Percentiles rank a stretch among this genome's conserved stretches.
These are phyloP conservation scores for Microchirus variegatus DNA, from an alignment of 2,797 vertebrate genomes.

Conservation along the genomic window DNA sequence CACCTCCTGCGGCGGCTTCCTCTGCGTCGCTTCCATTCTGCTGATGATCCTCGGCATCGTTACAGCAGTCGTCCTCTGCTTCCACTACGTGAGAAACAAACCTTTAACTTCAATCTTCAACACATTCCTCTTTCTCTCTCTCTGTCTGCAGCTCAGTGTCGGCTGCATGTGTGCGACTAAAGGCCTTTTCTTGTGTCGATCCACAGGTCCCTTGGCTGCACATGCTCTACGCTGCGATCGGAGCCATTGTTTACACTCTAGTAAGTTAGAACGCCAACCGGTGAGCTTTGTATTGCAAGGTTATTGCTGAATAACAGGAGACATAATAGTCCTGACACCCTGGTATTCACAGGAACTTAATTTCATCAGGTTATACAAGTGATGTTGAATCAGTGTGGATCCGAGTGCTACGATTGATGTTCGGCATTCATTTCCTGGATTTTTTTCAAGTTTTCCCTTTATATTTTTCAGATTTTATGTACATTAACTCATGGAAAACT, in stretches of 20 bases:
- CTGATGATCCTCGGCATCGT: conserved; percentile 90
- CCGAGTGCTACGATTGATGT: no score
- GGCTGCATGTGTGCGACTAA: conserved; percentile 32
- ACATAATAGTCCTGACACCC: not conserved
- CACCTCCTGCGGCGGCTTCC: conserved; percentile 91
- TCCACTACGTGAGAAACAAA: conserved; percentile 87
- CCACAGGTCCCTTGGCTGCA: conserved; percentile 91
- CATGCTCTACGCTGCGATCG: conserved; percentile 92
- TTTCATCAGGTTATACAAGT: no score
- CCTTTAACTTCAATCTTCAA: conserved; percentile 26
- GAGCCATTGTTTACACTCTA: conserved; percentile 91
- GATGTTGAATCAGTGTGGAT: no score
- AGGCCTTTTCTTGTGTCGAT: conserved; percentile 50
- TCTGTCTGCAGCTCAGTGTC: conserved; percentile 12
- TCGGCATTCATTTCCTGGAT: no score
- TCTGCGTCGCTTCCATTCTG: conserved; percentile 88
- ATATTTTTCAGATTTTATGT: no score
- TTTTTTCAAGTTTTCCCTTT: no score
- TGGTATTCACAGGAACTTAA: no score
- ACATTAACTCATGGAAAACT: no score
- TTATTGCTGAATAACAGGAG: conserved; percentile 9
- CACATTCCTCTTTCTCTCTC: conserved; percentile 16
- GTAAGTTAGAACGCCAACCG: conserved; percentile 77
- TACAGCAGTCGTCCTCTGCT: conserved; percentile 88
- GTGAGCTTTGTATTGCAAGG: conserved; percentile 3